Evolutionary conservation across 2,888 invertebrate genomes (phyloP).

Genomic region (Pterobdella sp.): DNA sequence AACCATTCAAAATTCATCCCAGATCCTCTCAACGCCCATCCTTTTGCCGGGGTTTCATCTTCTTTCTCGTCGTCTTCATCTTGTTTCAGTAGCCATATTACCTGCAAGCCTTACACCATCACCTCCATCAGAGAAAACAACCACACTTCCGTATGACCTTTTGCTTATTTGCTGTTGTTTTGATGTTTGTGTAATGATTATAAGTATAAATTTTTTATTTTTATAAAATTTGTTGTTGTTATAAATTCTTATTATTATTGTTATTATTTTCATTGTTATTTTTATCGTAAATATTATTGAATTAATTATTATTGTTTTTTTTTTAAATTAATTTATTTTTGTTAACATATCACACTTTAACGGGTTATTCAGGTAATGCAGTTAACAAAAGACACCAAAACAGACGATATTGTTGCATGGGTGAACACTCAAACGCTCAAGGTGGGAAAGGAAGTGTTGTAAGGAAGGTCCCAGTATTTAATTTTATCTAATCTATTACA

Average conservation of each 20-base stretch:
- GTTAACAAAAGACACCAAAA: not conserved
- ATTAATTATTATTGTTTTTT: not conserved
- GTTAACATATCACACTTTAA: not conserved
- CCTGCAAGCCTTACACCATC: slow-evolving; percentile 3
- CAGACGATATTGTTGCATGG: not conserved
- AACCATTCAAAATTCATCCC: not conserved
- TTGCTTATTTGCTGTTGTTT: not conserved
- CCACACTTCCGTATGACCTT: not conserved
- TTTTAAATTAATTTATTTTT: not conserved
- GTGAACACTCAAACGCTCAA: not conserved
- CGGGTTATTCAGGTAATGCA: not conserved
- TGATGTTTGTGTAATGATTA: not conserved
- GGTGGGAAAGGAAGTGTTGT: too few species aligned
- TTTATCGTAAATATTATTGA: not conserved
- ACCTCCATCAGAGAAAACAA: not conserved
- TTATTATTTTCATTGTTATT: not conserved
- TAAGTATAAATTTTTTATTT: not conserved
- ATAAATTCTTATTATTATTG: not conserved
- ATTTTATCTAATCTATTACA: too few species aligned
- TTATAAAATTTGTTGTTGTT: not conserved
- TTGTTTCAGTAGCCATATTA: too few species aligned
- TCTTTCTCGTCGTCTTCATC: not conserved
- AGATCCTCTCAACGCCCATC: not conserved
- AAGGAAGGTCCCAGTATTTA: too few species aligned
- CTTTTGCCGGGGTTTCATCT: not conserved